Percentiles rank a stretch among this genome's conserved stretches.
Evolutionary conservation across 2,888 invertebrate species (phyloP).

Genomic region (Eudemis profundana): DNA sequence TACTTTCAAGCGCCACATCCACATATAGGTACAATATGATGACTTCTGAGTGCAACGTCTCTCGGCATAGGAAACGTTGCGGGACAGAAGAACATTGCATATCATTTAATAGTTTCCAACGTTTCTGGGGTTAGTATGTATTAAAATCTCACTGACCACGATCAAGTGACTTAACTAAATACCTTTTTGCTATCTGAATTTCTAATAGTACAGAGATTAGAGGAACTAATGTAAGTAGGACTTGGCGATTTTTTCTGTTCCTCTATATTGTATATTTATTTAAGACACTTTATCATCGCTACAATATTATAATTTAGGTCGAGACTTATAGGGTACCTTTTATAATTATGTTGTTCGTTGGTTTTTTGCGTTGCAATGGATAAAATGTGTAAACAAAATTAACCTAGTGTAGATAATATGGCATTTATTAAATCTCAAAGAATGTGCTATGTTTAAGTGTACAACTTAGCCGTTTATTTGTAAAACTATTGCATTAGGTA

Average conservation of each 20-base stretch:
- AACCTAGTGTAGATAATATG: slow-evolving; percentile 54
- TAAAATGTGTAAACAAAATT: slow-evolving; percentile 50
- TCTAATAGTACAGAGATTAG: slow-evolving; percentile 6
- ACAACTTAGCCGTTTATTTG: slow-evolving; percentile 63
- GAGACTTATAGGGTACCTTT: slow-evolving; percentile 29
- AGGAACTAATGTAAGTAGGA: slow-evolving; percentile 1
- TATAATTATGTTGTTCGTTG: slow-evolving; percentile 42
- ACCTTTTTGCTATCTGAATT: slow-evolving; percentile 14
- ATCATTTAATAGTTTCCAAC: slow-evolving; percentile 26
- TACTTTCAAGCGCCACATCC: slow-evolving; percentile 35
- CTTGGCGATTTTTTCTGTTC: slow-evolving; percentile 2
- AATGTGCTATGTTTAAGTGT: slow-evolving; percentile 58
- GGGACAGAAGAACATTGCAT: slow-evolving; percentile 31
- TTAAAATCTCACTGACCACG: slow-evolving; percentile 6
- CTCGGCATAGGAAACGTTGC: slow-evolving; percentile 10
- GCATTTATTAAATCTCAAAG: slow-evolving; percentile 69
- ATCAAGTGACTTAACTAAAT: slow-evolving; percentile 34
- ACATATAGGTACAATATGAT: slow-evolving; percentile 20
- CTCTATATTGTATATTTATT: slow-evolving; percentile 18
- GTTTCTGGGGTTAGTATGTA: slow-evolving; percentile 6
- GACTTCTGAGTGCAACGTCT: slow-evolving; percentile 16
- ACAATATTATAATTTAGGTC: slow-evolving; percentile 3
- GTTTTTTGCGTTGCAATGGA: slow-evolving; percentile 49
- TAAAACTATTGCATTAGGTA: slow-evolving; percentile 60
- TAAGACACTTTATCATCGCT: slow-evolving; percentile 27